These are phyloP conservation scores for Anthophora plumipes DNA, from an alignment of 2,888 invertebrate genomes.

Conservation along the genomic window DNA sequence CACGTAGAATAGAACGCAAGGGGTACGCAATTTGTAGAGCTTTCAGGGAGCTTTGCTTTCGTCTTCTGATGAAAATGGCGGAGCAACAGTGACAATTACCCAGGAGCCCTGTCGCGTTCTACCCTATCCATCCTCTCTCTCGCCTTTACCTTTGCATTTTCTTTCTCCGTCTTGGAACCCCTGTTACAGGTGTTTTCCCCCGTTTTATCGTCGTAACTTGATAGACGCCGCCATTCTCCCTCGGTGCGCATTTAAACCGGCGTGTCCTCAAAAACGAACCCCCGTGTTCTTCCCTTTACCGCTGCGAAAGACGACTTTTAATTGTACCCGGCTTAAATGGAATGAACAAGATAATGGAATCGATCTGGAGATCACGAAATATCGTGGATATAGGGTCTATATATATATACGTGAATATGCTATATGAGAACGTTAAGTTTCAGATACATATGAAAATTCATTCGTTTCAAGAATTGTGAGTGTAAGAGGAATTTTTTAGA, in stretches of 20 bases:
- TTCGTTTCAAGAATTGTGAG: no score
- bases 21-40: constrained; percentile 80
- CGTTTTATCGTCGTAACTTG: constrained; percentile 61
- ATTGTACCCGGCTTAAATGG: not conserved
- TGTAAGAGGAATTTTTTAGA: no score
- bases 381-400: no score
- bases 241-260: constrained; percentile 40
- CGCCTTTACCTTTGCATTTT: constrained; percentile 51
- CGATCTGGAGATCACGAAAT: no score
- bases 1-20: constrained; percentile 68
- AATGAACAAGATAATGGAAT: not conserved
- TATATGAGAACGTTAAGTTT: not conserved
- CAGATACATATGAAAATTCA: not conserved
- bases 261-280: not conserved
- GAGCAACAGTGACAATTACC: constrained; percentile 79
- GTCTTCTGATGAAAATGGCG: constrained; percentile 71
- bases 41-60: constrained; percentile 78
- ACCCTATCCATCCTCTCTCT: constrained; percentile 34
- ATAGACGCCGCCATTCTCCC: constrained; percentile 64
- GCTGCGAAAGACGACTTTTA: not conserved
- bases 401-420: no score
- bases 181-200: constrained; percentile 69
- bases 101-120: constrained; percentile 71
- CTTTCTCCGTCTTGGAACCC: constrained; percentile 48
- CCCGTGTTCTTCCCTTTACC: not conserved